phyloP scores from a whole-genome alignment of 2,888 invertebrate species.

The Chymomyza caudatula region DNA sequence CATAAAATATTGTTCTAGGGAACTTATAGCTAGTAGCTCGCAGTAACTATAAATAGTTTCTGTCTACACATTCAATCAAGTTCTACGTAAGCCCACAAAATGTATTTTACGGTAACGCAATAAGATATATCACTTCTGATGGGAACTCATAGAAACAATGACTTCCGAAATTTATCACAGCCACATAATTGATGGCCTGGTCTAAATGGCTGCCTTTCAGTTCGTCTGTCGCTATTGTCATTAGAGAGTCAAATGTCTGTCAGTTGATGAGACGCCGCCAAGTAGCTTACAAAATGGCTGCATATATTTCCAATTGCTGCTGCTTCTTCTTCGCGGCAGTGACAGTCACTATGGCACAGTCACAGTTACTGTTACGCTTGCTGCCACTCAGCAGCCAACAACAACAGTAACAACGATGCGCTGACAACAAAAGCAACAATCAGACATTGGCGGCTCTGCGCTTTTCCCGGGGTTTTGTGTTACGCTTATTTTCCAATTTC shows the following conservation, averaged over 20 bases:
- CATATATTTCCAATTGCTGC: not conserved
- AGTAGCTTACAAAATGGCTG: not conserved
- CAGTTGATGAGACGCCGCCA: not conserved
- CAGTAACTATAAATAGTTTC: too few species aligned
- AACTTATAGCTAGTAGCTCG: too few species aligned
- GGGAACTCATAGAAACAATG: too few species aligned
- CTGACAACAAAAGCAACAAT: conserved; percentile 49
- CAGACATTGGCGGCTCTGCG: conserved; percentile 37
- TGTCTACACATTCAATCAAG: too few species aligned
- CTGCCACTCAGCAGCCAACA: conserved; percentile 4
- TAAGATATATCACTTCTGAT: too few species aligned
- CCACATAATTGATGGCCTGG: not conserved
- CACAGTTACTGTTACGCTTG: too few species aligned
- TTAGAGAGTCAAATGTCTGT: not conserved
- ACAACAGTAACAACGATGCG: conserved; percentile 21
- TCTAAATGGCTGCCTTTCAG: not conserved
- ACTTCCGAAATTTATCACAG: too few species aligned
- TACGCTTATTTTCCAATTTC: conserved; percentile 76
- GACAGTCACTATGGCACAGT: not conserved
- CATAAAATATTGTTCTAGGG: too few species aligned
- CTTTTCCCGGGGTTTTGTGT: conserved; percentile 65
- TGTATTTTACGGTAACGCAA: too few species aligned
- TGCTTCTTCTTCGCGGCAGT: not conserved
- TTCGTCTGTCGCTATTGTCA: not conserved
- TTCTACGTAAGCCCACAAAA: too few species aligned